A percentile compares a stretch with the other conserved stretches of the same genome.
Evolutionary conservation across 2,113 vertebrate genomes (phyloP).

Genomic region (Bathybates hornii): DNA sequence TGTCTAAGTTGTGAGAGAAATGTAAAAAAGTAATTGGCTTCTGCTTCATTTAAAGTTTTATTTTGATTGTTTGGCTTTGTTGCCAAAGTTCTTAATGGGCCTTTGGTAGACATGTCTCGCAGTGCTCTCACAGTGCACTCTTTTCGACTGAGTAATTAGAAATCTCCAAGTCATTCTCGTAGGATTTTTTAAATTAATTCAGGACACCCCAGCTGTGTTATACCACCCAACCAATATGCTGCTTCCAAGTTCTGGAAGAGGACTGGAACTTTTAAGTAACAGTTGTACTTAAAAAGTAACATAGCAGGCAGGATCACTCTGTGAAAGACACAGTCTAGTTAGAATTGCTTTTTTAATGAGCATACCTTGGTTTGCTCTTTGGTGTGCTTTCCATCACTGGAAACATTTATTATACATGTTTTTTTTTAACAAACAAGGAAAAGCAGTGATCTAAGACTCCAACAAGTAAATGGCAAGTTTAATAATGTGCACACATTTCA

Average conservation of each 20-base stretch:
- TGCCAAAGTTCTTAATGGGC: background rate
- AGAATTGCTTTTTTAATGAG: background rate
- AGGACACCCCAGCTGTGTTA: background rate
- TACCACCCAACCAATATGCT: background rate
- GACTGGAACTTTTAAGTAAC: background rate
- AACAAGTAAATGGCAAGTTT: conserved; percentile 15
- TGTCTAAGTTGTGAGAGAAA: background rate
- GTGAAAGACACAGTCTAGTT: background rate
- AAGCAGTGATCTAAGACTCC: conserved; percentile 2
- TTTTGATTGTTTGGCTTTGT: background rate
- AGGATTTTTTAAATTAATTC: background rate
- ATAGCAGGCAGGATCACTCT: background rate
- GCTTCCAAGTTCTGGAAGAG: background rate
- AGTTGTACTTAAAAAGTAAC: background rate
- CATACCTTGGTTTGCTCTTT: background rate
- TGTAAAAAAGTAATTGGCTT: background rate
- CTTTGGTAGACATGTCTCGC: background rate
- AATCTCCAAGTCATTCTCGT: background rate
- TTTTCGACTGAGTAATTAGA: background rate
- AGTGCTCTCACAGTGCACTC: background rate
- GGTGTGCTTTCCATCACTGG: background rate
- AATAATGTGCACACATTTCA: conserved; percentile 6
- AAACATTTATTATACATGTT: background rate
- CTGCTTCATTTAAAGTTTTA: background rate
- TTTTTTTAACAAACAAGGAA: background rate